Conservation (phyloP, 2,113 vertebrate species). For the Python bivittatus region DNA sequence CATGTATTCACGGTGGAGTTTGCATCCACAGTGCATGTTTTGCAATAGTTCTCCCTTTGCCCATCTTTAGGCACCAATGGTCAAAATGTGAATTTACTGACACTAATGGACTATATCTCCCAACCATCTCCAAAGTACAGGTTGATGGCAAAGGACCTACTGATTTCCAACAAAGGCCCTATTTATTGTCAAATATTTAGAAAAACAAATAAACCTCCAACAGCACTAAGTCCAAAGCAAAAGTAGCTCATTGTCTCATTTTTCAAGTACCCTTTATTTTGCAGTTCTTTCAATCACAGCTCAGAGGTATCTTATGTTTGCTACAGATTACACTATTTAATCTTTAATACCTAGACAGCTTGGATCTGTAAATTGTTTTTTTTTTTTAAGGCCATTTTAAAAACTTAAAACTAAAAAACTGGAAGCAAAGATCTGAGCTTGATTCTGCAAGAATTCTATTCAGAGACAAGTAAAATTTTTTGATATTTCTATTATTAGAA, state of each 20-base stretch:
- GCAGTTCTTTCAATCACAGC: neutral
- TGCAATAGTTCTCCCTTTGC: neutral
- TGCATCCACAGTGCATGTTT: neutral
- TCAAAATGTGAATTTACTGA: neutral
- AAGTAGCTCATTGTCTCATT: neutral
- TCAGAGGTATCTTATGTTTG: neutral
- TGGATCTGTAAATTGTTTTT: neutral
- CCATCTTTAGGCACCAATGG: neutral
- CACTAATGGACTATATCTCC: neutral
- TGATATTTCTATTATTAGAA: conserved; percentile 43
- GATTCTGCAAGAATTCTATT: conserved; percentile 24
- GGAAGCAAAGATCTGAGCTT: conserved; percentile 34
- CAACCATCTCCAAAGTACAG: neutral
- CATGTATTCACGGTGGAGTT: neutral
- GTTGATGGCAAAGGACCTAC: neutral
- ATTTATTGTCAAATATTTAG: neutral
- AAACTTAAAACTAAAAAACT: neutral
- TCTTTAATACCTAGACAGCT: neutral
- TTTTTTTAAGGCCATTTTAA: conserved; percentile 22
- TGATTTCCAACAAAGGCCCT: neutral
- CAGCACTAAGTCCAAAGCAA: neutral
- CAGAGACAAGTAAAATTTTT: conserved; percentile 26
- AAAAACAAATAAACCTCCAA: neutral
- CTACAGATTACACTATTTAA: neutral
- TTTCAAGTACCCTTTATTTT: neutral